Base-by-base conservation (phyloP, 2,797 vertebrate genomes). In the Numenius phaeopus region DNA sequence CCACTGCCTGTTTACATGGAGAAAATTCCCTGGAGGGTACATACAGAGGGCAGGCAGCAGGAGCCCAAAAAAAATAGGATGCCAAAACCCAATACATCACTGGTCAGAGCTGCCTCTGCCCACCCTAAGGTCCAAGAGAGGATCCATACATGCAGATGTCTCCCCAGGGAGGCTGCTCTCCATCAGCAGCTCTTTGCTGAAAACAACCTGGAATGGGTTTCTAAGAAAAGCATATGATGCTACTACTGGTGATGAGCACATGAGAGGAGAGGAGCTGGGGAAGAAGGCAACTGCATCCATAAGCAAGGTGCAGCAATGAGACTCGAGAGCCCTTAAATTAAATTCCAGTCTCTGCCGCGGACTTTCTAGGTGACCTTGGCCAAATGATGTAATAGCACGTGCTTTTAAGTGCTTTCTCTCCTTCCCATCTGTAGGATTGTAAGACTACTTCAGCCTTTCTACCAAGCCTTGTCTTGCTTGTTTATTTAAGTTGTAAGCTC, bases 1-100 rank as follows among this genome's bases (percentile, higher is more conserved):
- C 96, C 4, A 2, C 77, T 86, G 84, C 58, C 66, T 95, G 94
- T 88, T 97, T 94, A 96, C 80, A 88, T 27, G 87, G 85, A 93
- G 87, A 91, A 80, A 93, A 88, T 90, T 95, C 93, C 89, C 96
- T 86, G 66, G 69, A 86, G 91, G 44, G 65, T 93, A 77, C 8
- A 0, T 61, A 77, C n/a, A 37, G 32, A 40, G 72, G 57, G 26
- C 54, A 84, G 80, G 44, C 50, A 3, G 66, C 91, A 66, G 34
- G 29, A 91, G 72, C 62, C 29, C 14, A 75, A 50, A 59, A 70
- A 62, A 30, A 54, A 9, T 2, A 69, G 50, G 76, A 85, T 71
- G 59, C 65, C 70, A 70, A 83, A 88, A 78, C 11, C 15, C 71
- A 89, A 4, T 54, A 54, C 27, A 67, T 30, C 69, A 37, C 46